Evolutionary conservation across 2,797 vertebrate genomes (phyloP).

Genomic region (Centroberyx gerrardi): DNA sequence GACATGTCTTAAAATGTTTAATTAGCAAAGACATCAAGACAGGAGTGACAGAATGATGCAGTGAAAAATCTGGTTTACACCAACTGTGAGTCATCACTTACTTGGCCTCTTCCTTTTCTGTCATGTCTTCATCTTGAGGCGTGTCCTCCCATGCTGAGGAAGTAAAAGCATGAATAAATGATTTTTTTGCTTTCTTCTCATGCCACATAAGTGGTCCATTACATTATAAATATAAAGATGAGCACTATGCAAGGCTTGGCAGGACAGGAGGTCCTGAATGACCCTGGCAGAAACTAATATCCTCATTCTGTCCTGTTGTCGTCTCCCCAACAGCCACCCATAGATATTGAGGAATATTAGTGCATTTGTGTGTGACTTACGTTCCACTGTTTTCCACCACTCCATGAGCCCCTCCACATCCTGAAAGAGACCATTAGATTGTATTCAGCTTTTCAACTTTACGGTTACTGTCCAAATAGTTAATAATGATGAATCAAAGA

Average conservation of each 20-base stretch:
- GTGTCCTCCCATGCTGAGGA: slow-evolving; percentile 84
- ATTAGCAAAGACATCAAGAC: not conserved
- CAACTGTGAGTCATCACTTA: slow-evolving; percentile 55
- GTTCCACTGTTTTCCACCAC: slow-evolving; percentile 85
- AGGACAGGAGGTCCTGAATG: too few species aligned
- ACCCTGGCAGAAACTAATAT: too few species aligned
- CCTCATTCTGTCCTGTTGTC: too few species aligned
- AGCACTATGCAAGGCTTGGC: too few species aligned
- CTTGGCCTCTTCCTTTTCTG: slow-evolving; percentile 87
- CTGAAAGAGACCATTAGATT: slow-evolving; percentile 63
- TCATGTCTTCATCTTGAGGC: slow-evolving; percentile 80
- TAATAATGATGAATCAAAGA: not conserved
- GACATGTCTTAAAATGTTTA: not conserved
- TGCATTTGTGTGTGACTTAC: slow-evolving; percentile 68
- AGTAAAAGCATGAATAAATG: not conserved
- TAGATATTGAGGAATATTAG: too few species aligned
- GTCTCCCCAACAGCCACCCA: too few species aligned
- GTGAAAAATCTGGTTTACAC: not conserved
- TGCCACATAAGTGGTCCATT: too few species aligned
- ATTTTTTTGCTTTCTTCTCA: not conserved
- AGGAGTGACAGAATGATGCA: not conserved
- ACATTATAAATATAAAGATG: too few species aligned
- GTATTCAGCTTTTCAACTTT: not conserved
- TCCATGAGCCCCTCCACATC: slow-evolving; percentile 82
- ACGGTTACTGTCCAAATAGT: not conserved